Percentiles rank a stretch among this genome's conserved stretches.
phyloP scores from a whole-genome alignment of 2,888 invertebrate species.

The Nephrocerus scutellatus region DNA sequence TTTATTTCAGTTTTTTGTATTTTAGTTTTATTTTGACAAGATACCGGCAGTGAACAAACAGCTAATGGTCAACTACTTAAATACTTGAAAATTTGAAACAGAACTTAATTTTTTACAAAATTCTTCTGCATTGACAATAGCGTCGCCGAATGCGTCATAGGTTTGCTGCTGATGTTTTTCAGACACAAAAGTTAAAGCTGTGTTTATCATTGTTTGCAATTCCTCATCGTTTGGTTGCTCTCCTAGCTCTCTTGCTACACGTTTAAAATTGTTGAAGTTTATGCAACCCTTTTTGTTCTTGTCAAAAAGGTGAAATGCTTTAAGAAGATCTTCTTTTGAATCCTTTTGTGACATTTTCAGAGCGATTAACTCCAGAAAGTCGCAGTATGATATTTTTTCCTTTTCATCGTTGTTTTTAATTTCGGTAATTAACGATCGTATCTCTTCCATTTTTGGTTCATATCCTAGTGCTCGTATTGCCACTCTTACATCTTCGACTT shows the following conservation, averaged over 20 bases:
- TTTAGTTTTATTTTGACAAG: too few species aligned
- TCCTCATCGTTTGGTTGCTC: conserved; percentile 20
- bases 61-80: too few species aligned
- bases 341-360: conserved; percentile 21
- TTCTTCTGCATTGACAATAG: too few species aligned
- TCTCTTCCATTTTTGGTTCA: conserved; percentile 20
- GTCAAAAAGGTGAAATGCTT: conserved; percentile 18
- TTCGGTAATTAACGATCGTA: conserved; percentile 13
- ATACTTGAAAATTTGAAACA: too few species aligned
- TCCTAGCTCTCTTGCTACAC: conserved; percentile 7
- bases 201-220: conserved; percentile 20
- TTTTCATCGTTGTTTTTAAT: conserved; percentile 19
- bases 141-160: too few species aligned
- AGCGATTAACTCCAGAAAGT: conserved; percentile 19
- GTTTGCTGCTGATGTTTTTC: too few species aligned
- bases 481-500: conserved; percentile 19
- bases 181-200: too few species aligned
- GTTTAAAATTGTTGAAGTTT: conserved; percentile 12
- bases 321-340: conserved; percentile 16
- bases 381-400: conserved; percentile 20
- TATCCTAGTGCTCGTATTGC: conserved; percentile 21
- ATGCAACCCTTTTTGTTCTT: neutral
- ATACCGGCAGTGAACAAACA: too few species aligned
- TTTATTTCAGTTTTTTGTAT: too few species aligned
- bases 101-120: too few species aligned